phyloP scores from a whole-genome alignment of 2,797 vertebrate species.

The Pseudocheirus occidentalis region DNA sequence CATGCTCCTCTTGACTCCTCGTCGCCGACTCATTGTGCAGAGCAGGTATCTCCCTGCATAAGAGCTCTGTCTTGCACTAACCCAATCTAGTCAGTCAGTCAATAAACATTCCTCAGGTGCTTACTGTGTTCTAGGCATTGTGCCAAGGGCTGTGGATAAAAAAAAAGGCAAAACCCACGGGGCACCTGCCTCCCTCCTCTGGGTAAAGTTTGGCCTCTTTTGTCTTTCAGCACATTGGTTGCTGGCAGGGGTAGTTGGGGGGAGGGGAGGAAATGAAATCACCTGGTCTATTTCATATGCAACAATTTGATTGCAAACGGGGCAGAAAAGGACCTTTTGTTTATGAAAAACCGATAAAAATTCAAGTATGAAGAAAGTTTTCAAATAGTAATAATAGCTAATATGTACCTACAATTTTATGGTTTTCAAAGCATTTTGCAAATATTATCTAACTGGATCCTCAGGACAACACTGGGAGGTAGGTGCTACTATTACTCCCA shows the following conservation, averaged over 20 bases:
- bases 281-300: not conserved
- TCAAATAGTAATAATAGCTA: not conserved
- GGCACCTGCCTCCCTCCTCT: not conserved
- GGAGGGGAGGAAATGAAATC: not conserved
- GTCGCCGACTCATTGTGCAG: not conserved
- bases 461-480: not conserved
- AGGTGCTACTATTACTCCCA: not conserved
- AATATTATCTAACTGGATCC: not conserved
- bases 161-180: not conserved
- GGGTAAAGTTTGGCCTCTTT: not conserved
- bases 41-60: not conserved
- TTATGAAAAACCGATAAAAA: not conserved
- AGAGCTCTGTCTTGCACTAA: not conserved
- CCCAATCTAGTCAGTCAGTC: not conserved
- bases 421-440: not conserved
- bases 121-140: not conserved
- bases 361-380: not conserved
- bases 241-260: not conserved
- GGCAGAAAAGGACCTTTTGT: not conserved
- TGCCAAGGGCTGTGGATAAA: not conserved
- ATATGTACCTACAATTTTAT: not conserved
- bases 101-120: not conserved
- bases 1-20: not conserved
- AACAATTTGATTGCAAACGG: not conserved
- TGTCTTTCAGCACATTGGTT: not conserved